phyloP scores from a whole-genome alignment of 2,888 invertebrate species.

The Strigamia crassipes region DNA sequence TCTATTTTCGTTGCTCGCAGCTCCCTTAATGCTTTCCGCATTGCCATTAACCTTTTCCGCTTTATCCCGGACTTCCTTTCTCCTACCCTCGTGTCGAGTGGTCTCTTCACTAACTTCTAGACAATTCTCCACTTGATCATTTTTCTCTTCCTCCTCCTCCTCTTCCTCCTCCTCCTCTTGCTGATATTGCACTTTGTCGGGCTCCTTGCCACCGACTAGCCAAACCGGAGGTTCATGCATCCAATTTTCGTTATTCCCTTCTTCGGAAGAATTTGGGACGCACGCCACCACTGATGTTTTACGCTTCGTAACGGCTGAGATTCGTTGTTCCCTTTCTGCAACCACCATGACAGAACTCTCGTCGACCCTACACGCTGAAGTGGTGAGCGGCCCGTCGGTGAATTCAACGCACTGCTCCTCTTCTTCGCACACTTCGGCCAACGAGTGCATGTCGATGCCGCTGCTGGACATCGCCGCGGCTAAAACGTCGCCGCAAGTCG shows the following conservation, averaged over 20 bases:
- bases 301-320: neutral
- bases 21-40: neutral
- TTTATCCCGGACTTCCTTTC: neutral
- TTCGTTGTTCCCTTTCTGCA: neutral
- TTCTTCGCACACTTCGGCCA: conserved; percentile 23
- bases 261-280: neutral
- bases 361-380: neutral
- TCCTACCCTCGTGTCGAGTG: too few relatives aligned
- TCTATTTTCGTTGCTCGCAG: neutral
- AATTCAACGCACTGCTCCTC: conserved; percentile 24
- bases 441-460: conserved; percentile 32
- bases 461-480: conserved; percentile 25
- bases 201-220: neutral
- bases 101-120: too few relatives aligned
- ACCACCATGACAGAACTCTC: conserved; percentile 22
- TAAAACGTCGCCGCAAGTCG: conserved; percentile 3
- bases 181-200: neutral
- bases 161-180: neutral
- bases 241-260: neutral
- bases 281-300: neutral
- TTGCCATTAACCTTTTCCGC: neutral
- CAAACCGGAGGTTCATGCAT: neutral
- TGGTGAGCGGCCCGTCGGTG: neutral
- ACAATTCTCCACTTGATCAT: too few relatives aligned
- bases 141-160: neutral